Percentiles rank a stretch among this genome's conserved stretches.
Conservation (phyloP, 2,113 vertebrate genomes). For the Phylloscopus trochiloides region DNA sequence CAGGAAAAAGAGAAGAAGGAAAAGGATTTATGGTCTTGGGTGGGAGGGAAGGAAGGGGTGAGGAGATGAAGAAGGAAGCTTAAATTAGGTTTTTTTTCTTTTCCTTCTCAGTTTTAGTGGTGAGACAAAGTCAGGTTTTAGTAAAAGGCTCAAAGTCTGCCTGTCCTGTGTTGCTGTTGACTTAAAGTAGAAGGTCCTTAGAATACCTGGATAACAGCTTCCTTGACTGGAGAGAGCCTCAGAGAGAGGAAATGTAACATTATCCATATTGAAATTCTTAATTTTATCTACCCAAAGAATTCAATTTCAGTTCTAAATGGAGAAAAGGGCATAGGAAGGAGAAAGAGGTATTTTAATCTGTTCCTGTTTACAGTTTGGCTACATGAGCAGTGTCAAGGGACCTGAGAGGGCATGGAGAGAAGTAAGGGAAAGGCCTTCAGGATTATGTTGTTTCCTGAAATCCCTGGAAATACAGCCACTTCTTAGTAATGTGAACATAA, state of each 20-base stretch:
- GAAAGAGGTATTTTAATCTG: background rate
- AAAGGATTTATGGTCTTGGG: background rate
- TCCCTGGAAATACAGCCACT: background rate
- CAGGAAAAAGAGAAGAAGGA: background rate
- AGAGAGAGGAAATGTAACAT: background rate
- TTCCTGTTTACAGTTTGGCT: background rate
- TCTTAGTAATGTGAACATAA: background rate
- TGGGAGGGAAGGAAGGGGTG: rapidly evolving
- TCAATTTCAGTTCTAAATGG: background rate
- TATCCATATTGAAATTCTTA: background rate
- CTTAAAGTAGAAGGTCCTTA: background rate
- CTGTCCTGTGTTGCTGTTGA: background rate
- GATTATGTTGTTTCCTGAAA: background rate
- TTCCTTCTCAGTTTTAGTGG: background rate
- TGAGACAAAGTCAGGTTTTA: background rate
- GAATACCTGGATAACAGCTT: background rate
- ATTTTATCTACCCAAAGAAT: background rate
- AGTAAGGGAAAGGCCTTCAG: background rate
- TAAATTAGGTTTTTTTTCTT: background rate
- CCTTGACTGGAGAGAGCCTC: background rate
- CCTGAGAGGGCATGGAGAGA: background rate
- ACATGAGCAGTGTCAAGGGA: background rate
- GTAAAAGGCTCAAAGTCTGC: background rate
- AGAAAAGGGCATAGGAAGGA: background rate
- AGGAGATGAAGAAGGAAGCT: background rate